A percentile compares a stretch with the other conserved stretches of the same genome.
These are phyloP conservation scores for Galagoides demidoff DNA, from an alignment of 2,797 vertebrate genomes.

Conservation along the genomic window DNA sequence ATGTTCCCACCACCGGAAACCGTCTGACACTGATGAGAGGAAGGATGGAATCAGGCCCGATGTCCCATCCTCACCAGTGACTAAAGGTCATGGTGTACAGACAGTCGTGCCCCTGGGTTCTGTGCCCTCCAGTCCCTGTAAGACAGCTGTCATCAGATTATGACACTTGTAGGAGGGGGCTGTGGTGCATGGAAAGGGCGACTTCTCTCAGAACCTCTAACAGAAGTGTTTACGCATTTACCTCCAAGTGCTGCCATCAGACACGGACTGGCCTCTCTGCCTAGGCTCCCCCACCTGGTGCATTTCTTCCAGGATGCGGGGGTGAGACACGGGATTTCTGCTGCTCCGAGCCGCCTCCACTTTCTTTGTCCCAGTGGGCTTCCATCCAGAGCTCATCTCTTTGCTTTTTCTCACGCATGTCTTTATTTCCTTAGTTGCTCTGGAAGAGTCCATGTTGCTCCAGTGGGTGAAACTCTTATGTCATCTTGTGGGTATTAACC, in stretches of 20 bases:
- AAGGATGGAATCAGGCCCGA: background rate
- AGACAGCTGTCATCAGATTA: too few relatives aligned
- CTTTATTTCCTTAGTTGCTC: constrained; percentile 48
- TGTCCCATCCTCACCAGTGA: background rate
- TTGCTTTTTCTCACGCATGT: constrained; percentile 35
- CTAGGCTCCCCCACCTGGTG: background rate
- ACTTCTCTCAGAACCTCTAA: rapidly evolving
- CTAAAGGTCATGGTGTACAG: background rate
- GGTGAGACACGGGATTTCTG: background rate
- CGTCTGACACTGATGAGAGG: background rate
- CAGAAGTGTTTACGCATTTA: rapidly evolving
- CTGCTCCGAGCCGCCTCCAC: background rate
- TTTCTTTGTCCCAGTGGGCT: background rate
- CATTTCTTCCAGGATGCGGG: background rate
- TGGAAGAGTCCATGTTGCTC: constrained; percentile 59
- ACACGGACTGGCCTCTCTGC: background rate
- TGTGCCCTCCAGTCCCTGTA: background rate
- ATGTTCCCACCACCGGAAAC: too few relatives aligned
- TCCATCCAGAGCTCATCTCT: background rate
- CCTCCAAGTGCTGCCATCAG: rapidly evolving
- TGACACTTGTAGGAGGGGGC: background rate
- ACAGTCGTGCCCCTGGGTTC: background rate
- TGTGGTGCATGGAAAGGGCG: rapidly evolving
- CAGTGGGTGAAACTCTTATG: constrained; percentile 39
- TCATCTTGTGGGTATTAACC: constrained; percentile 43